Percentiles rank a stretch among this genome's conserved stretches.
phyloP scores from a whole-genome alignment of 2,888 invertebrate species.

The Caenorhabditis sulstoni region DNA sequence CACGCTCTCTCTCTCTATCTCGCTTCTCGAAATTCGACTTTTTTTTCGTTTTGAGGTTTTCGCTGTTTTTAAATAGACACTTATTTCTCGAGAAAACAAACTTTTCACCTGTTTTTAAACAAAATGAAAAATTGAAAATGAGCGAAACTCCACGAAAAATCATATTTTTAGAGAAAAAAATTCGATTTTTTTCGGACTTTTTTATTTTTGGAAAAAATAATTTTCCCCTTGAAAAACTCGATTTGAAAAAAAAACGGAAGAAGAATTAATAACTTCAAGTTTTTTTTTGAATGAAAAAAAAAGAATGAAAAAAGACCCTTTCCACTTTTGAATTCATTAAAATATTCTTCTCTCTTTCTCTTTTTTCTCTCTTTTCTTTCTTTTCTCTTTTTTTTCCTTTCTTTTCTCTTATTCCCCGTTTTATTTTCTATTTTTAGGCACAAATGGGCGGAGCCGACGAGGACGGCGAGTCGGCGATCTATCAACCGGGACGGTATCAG shows the following conservation, averaged over 20 bases:
- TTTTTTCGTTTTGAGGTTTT: too few relatives aligned
- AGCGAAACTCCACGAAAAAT: slow-evolving; percentile 1
- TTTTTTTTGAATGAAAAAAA: too few relatives aligned
- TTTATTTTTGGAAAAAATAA: slow-evolving; percentile 2
- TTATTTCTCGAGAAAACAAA: not conserved
- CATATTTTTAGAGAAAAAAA: not conserved
- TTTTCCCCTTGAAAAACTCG: too few relatives aligned
- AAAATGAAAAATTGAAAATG: slow-evolving; percentile 3
- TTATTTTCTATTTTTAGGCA: not conserved
- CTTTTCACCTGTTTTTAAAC: not conserved
- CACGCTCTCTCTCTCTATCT: too few relatives aligned
- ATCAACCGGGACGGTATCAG: slow-evolving; percentile 61
- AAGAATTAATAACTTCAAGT: too few relatives aligned
- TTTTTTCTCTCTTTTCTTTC: not conserved
- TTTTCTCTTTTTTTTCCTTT: not conserved
- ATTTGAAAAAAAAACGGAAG: too few relatives aligned
- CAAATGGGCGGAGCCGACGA: too few relatives aligned
- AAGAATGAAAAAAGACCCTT: too few relatives aligned
- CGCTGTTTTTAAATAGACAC: too few relatives aligned
- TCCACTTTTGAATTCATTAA: slow-evolving; percentile 12
- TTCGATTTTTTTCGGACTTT: not conserved
- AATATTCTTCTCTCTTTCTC: slow-evolving; percentile 2
- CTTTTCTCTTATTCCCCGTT: not conserved
- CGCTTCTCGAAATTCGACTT: too few relatives aligned
- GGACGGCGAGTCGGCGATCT: slow-evolving; percentile 51